Conservation (phyloP, 2,888 invertebrate genomes). For the Fragum sueziense region DNA sequence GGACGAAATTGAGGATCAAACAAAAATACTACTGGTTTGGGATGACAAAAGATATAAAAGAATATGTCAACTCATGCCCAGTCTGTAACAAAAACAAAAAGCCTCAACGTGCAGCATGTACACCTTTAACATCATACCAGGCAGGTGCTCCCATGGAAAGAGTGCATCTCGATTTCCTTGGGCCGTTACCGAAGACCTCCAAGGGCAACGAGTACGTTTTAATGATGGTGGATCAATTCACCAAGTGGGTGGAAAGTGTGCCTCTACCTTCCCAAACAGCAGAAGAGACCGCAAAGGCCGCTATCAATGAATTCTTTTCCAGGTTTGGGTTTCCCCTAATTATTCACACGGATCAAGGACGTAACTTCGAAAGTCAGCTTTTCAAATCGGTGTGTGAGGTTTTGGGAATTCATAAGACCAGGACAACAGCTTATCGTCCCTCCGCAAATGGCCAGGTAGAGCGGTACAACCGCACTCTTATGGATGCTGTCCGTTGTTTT, state of each 20-base stretch:
- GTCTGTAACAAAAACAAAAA: too few relatives aligned
- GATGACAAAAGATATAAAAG: too few relatives aligned
- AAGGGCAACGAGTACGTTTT: constrained; percentile 27
- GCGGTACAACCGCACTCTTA: constrained; percentile 1
- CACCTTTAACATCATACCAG: too few relatives aligned
- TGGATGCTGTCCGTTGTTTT: constrained; percentile 16
- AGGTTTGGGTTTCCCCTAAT: constrained; percentile 41
- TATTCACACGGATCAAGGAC: constrained; percentile 45
- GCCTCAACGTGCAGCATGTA: constrained; percentile 18
- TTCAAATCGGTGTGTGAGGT: neutral
- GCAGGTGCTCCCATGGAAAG: too few relatives aligned
- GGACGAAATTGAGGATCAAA: too few relatives aligned
- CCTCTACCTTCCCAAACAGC: neutral
- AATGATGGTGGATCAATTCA: too few relatives aligned
- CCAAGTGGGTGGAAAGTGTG: constrained; percentile 30
- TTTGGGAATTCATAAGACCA: neutral
- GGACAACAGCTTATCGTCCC: constrained; percentile 5
- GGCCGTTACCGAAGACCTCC: constrained; percentile 13
- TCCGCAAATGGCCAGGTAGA: constrained; percentile 11
- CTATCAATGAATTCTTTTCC: constrained; percentile 40
- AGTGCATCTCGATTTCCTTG: too few relatives aligned
- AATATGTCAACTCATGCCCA: too few relatives aligned
- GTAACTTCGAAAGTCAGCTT: constrained; percentile 2
- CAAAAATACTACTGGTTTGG: too few relatives aligned
- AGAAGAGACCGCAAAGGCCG: constrained; percentile 44